Evolutionary conservation across 2,888 invertebrate genomes (phyloP).

Genomic region (Hypercompe scribonia): DNA sequence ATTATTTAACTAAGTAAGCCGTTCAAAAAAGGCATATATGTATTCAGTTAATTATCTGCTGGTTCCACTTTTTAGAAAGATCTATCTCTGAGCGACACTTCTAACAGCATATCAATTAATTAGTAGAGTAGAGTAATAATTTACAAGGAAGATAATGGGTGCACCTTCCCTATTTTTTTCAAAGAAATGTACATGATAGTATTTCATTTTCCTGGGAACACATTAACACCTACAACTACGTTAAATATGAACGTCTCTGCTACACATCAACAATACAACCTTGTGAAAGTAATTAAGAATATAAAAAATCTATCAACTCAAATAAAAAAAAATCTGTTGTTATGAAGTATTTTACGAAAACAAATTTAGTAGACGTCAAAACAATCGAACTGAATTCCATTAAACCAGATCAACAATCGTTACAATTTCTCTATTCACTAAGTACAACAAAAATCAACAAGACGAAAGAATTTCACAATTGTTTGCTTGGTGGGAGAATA

Average conservation of each 20-base stretch:
- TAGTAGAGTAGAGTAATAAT: no score
- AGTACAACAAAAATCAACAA: slow-evolving; percentile 62
- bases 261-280: not conserved
- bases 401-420: slow-evolving; percentile 35
- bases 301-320: no score
- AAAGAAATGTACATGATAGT: not conserved
- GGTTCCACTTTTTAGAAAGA: no score
- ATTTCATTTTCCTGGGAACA: not conserved
- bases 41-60: no score
- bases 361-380: slow-evolving; percentile 1
- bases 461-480: slow-evolving; percentile 55
- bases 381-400: slow-evolving; percentile 24
- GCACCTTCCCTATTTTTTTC: not conserved
- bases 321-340: not conserved
- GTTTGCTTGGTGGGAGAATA: slow-evolving; percentile 62
- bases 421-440: slow-evolving; percentile 44
- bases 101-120: no score
- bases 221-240: no score
- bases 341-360: not conserved
- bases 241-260: not conserved
- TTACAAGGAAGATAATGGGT: no score
- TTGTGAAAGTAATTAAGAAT: not conserved
- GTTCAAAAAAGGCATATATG: not conserved
- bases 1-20: not conserved
- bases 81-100: no score